Evolutionary conservation across 2,797 vertebrate species (phyloP), one percentile per base, ranked within the genome.

Genomic region (Danio jaintianensis): DNA sequence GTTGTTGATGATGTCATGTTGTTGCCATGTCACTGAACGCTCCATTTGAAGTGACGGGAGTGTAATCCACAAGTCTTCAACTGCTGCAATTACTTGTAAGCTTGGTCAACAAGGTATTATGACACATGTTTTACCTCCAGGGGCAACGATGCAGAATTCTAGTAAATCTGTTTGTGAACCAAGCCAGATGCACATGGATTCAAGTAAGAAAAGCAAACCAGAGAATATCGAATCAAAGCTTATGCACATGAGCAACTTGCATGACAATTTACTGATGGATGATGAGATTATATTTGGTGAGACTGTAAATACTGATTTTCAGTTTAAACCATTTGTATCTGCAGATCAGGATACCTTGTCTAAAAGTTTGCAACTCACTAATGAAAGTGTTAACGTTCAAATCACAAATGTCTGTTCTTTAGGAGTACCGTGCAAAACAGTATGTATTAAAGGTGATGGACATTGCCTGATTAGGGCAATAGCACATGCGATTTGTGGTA

Each of bases 391-490:
- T n/a, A 1, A 0, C 9, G 63, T 48, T 68, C 1, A 6, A 68
- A 4, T 0, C 8, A 29, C 0, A 5, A 2, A 52, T 29, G 0
- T 52, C 13, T 9, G 1, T n/a, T 68, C 22, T n/a, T n/a, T 52
- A 52, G 66, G 66, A 36, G 15, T 50, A 52, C 66, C 47, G 0
- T 68, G 66, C 42, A 50, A 68, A 52, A 68, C 45, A 0, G 52
- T 48, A 1, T 10, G 3, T 4, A 67, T 67, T n/a, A 66, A 45
- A 66, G 9, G 0, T 12, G 63, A 45, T 66, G 63, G 63, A 12
- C 66, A 66, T 45, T 45, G 42, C 10, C 22, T 66, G 11, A 66
- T 64, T 45, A 64, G 62, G 64, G 43, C 40, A 64, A 11, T 64
- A 64, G 62, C 62, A 20, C 42, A 64, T 12, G 63, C 40, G 43